These are phyloP conservation scores for Callaeas wilsoni DNA, from an alignment of 2,113 vertebrate genomes.

Conservation along the genomic window DNA sequence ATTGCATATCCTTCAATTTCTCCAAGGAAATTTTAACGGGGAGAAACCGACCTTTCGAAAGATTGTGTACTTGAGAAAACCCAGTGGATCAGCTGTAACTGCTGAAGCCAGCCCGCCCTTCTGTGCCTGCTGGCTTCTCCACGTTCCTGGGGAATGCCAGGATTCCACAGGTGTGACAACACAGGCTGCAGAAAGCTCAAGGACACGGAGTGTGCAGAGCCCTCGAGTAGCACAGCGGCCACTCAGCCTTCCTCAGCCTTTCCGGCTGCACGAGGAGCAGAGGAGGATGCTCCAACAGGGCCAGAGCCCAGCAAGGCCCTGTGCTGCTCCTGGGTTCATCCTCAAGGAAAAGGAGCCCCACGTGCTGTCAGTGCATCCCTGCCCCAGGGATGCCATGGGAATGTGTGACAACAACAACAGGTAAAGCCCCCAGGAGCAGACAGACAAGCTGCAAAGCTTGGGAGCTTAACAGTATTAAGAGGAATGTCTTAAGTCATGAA, in stretches of 20 bases:
- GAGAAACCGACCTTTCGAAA: background rate
- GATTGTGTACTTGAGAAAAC: background rate
- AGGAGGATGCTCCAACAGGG: background rate
- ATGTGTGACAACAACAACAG: background rate
- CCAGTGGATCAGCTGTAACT: background rate
- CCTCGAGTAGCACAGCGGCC: fast-evolving
- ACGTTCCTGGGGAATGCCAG: background rate
- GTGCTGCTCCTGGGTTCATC: background rate
- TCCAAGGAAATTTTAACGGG: background rate
- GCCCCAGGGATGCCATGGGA: background rate
- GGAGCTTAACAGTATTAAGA: background rate
- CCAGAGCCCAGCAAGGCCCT: background rate
- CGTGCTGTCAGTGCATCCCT: background rate
- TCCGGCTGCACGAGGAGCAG: background rate
- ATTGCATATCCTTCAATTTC: background rate
- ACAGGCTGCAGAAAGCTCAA: background rate
- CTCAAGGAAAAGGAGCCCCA: background rate
- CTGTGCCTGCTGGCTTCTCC: background rate
- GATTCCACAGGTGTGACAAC: background rate
- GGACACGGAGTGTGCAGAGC: background rate
- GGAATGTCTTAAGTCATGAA: background rate
- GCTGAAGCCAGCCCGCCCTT: background rate
- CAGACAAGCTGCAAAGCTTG: background rate
- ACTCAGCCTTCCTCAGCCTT: background rate
- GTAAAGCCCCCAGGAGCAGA: background rate